These are phyloP conservation scores for Rhamnusium bicolor DNA, from an alignment of 2,888 invertebrate species.

Conservation along the genomic window DNA sequence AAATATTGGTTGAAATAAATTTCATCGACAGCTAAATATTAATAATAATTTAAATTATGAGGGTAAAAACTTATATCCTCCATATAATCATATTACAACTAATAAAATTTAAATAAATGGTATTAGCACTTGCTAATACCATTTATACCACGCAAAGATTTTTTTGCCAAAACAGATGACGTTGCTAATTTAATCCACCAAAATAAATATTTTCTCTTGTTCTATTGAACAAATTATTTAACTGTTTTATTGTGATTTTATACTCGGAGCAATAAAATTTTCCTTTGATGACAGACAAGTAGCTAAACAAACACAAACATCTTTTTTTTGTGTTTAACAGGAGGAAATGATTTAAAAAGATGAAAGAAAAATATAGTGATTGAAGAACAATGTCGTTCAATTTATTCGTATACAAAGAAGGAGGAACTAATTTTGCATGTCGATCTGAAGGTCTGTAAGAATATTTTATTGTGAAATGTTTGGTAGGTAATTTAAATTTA, in stretches of 20 bases:
- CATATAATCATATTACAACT: no score
- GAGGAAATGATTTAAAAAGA: background rate
- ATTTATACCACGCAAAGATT: no score
- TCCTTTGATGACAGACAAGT: background rate
- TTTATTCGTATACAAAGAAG: background rate
- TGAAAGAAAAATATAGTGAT: background rate
- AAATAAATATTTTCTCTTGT: background rate
- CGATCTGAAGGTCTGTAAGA: background rate
- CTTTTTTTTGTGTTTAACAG: background rate
- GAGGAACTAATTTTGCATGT: background rate
- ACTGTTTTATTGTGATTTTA: background rate
- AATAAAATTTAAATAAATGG: no score
- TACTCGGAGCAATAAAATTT: background rate
- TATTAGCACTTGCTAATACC: no score
- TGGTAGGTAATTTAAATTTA: no score
- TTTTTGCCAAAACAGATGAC: no score
- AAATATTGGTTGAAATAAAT: no score
- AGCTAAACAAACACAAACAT: background rate
- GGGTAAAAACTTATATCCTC: no score
- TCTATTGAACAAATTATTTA: background rate
- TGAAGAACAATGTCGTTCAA: background rate
- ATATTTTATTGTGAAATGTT: background rate
- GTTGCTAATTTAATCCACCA: no score
- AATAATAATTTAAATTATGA: no score
- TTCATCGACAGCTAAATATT: no score